Percentiles rank a stretch among this genome's conserved stretches.
These are phyloP conservation scores for Habroteleia sp. DNA, from an alignment of 2,888 invertebrate species.

Conservation along the genomic window DNA sequence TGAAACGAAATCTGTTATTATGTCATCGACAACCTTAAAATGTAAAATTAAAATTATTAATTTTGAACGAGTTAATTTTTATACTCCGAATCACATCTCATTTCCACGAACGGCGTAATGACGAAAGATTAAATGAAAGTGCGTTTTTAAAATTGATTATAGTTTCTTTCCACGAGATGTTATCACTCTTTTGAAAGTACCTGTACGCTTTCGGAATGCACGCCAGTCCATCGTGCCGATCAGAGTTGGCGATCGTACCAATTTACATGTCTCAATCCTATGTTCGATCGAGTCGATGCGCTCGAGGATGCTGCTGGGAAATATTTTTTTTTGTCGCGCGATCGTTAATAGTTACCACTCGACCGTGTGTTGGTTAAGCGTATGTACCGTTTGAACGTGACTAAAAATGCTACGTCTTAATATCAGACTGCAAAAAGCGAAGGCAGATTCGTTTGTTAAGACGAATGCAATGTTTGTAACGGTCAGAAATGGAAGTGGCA, in stretches of 20 bases:
- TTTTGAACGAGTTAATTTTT: neutral
- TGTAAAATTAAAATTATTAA: too few relatives aligned
- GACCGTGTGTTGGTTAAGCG: constrained; percentile 15
- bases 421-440: too few relatives aligned
- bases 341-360: constrained; percentile 39
- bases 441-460: too few relatives aligned
- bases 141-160: constrained; percentile 38
- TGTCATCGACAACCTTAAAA: too few relatives aligned
- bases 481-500: constrained; percentile 9
- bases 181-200: constrained; percentile 66
- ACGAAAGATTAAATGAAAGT: constrained; percentile 34
- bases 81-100: neutral
- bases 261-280: constrained; percentile 81
- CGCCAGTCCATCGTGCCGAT: constrained; percentile 73
- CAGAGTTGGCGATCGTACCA: constrained; percentile 77
- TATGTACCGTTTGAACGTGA: constrained; percentile 8
- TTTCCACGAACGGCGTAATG: constrained; percentile 16
- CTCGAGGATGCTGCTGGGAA: constrained; percentile 39
- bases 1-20: too few relatives aligned
- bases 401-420: constrained; percentile 13
- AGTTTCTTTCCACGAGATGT: constrained; percentile 36
- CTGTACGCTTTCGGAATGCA: constrained; percentile 70
- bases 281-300: constrained; percentile 61
- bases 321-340: constrained; percentile 32
- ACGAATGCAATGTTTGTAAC: too few relatives aligned